Evolutionary conservation across 1,140 invertebrate genomes (phyloP).

Genomic region (Drosophila melanica): DNA sequence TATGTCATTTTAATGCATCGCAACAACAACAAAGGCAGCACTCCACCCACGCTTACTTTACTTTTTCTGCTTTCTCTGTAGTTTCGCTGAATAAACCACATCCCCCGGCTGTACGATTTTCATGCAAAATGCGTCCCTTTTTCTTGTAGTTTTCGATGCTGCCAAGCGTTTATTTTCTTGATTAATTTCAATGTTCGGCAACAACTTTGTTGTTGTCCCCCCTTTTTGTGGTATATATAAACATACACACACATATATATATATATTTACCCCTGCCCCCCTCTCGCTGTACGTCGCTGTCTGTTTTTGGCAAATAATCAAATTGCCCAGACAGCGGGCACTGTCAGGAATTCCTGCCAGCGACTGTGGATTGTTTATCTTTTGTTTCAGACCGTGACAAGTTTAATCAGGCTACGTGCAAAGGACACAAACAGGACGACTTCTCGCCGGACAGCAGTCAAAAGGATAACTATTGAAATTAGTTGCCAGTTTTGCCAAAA

Average conservation of each 20-base stretch:
- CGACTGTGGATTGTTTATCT: constrained; percentile 70
- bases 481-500: constrained; percentile 52
- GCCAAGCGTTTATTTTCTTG: constrained; percentile 81
- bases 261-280: not conserved
- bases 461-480: constrained; percentile 82
- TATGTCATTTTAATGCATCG: constrained; percentile 78
- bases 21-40: constrained; percentile 48
- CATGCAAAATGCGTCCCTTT: constrained; percentile 65
- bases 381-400: constrained; percentile 73
- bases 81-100: constrained; percentile 5
- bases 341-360: constrained; percentile 17
- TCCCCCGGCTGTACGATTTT: constrained; percentile 40
- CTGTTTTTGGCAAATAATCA: constrained; percentile 81
- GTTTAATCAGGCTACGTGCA: constrained; percentile 73
- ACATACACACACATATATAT: constrained; percentile 27
- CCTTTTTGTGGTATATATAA: constrained; percentile 41
- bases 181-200: constrained; percentile 74
- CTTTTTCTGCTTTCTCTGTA: no score
- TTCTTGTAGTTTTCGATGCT: constrained; percentile 48
- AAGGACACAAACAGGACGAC: constrained; percentile 12
- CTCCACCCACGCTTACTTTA: constrained; percentile 10
- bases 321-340: constrained; percentile 71
- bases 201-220: constrained; percentile 59
- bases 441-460: constrained; percentile 34
- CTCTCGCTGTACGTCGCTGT: constrained; percentile 17